Evolutionary conservation across 2,113 vertebrate genomes (phyloP), one percentile per base, ranked within the genome.

Genomic region (Crotophaga sulcirostris): DNA sequence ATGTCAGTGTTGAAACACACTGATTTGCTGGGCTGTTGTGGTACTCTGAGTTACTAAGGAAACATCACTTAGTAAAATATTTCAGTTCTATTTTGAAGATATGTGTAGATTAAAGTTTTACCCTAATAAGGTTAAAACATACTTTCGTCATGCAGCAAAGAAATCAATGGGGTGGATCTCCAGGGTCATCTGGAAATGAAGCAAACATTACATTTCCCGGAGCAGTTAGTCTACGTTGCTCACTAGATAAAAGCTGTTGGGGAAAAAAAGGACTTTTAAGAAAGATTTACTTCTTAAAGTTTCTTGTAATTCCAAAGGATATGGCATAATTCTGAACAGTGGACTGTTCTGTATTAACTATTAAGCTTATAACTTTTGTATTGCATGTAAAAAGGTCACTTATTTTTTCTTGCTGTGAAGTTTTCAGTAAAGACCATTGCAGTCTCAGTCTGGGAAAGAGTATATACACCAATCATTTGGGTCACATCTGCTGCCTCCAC

Each of bases 401-500:
- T 89, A 2, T 64, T 52, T 89, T 88, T 89, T 82, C 52, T 55
- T 85, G 13, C 15, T 42, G 18, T 64, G 51, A 86, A 54, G 15
- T 6, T 79, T 93, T 74, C 19, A 78, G 21, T 49, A 68, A 89
- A 92, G 47, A 59, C 10, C 29, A 8, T 42, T 49, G 13, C 17
- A 66, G 47, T n/a, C 38, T 49, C 63, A 58, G 42, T 21, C 87
- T 40, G n/a, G 21, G 60, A 89, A 80, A 70, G 34, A 38, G 23
- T 70, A 40, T 60, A 55, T 47, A 42, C 47, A 24, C 16, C 10
- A 9, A 62, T 67, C 19, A 2, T 69, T 88, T 64, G n/a, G 54
- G 66, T 77, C 74, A 29, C 74, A 93, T 89, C 81, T 97, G 92
- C 74, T 97, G 86, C 91, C 84, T 89, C 89, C 80, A 83, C 49